A percentile compares a stretch with the other conserved stretches of the same genome.
These are phyloP conservation scores for Venturia canescens DNA, from an alignment of 1,140 invertebrate species.

Conservation along the genomic window DNA sequence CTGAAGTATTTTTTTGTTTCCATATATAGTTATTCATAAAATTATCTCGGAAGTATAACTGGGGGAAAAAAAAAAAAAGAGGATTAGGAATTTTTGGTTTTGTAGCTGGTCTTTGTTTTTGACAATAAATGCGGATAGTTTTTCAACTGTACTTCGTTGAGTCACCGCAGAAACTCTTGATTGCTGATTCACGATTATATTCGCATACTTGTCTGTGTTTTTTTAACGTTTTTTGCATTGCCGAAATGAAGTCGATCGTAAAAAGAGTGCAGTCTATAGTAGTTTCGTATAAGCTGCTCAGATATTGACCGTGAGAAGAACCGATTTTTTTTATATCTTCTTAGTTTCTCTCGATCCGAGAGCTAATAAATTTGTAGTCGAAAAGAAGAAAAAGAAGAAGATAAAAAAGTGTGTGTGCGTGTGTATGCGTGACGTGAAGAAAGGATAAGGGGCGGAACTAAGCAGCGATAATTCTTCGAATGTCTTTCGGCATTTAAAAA, in stretches of 20 bases:
- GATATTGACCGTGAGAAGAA: conserved; percentile 17
- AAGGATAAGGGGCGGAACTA: conserved; percentile 26
- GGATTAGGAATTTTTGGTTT: too few species aligned
- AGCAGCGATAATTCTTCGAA: conserved; percentile 40
- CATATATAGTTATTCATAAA: too few species aligned
- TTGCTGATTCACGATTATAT: not conserved
- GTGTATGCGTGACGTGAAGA: not conserved
- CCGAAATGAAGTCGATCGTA: not conserved
- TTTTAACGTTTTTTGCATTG: not conserved
- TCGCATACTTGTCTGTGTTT: not conserved
- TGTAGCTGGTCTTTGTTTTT: too few species aligned
- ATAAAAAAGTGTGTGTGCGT: conserved; percentile 19
- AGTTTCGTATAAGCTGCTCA: conserved; percentile 19
- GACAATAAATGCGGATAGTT: too few species aligned
- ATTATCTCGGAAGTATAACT: too few species aligned
- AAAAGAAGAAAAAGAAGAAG: not conserved
- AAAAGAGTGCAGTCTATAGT: not conserved
- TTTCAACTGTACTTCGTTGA: too few species aligned
- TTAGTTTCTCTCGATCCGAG: conserved; percentile 8
- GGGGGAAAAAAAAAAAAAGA: too few species aligned
- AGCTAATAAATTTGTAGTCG: conserved; percentile 41
- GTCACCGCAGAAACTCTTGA: too few species aligned
- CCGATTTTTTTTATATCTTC: conserved; percentile 17
- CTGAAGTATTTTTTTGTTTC: too few species aligned
- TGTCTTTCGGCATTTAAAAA: conserved; percentile 38